phyloP scores from a whole-genome alignment of 1,140 invertebrate genomes.

The Archegozetes longisetosus region DNA sequence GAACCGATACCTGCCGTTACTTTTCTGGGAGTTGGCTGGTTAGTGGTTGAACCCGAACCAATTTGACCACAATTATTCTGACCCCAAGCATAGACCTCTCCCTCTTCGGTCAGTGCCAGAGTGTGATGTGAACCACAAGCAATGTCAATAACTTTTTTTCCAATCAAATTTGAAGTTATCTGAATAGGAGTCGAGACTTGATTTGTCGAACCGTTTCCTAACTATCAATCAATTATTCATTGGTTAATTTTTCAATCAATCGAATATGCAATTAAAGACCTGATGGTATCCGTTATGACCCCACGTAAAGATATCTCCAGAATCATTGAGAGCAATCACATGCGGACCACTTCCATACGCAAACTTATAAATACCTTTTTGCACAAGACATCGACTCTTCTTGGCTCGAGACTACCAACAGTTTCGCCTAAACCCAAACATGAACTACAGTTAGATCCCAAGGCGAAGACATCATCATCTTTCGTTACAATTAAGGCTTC shows the following conservation, averaged over 20 bases:
- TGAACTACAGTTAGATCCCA: slow-evolving; percentile 10
- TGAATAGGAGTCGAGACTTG: slow-evolving; percentile 36
- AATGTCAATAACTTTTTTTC: not conserved
- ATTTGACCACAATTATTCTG: slow-evolving; percentile 51
- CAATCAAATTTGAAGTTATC: slow-evolving; percentile 26
- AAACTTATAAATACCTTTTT: slow-evolving; percentile 42
- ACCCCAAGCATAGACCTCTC: slow-evolving; percentile 43
- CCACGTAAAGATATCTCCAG: slow-evolving; percentile 45
- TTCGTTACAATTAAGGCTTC: slow-evolving; percentile 45
- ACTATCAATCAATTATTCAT: slow-evolving; percentile 23
- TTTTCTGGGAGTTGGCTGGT: slow-evolving; percentile 6
- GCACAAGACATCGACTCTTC: slow-evolving; percentile 37
- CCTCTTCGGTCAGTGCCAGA: not conserved
- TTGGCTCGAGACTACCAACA: slow-evolving; percentile 22
- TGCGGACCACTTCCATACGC: slow-evolving; percentile 46
- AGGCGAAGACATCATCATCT: slow-evolving; percentile 30
- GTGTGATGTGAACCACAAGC: slow-evolving; percentile 8
- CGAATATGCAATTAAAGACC: slow-evolving; percentile 12
- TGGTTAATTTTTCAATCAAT: not conserved
- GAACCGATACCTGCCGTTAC: slow-evolving; percentile 14
- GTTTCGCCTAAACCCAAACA: slow-evolving; percentile 16
- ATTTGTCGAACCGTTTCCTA: slow-evolving; percentile 43
- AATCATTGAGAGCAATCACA: slow-evolving; percentile 41
- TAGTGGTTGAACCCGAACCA: slow-evolving; percentile 28
- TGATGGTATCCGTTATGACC: slow-evolving; percentile 45